phyloP scores from a whole-genome alignment of 2,113 vertebrate species.

The Bujurquina vittata region DNA sequence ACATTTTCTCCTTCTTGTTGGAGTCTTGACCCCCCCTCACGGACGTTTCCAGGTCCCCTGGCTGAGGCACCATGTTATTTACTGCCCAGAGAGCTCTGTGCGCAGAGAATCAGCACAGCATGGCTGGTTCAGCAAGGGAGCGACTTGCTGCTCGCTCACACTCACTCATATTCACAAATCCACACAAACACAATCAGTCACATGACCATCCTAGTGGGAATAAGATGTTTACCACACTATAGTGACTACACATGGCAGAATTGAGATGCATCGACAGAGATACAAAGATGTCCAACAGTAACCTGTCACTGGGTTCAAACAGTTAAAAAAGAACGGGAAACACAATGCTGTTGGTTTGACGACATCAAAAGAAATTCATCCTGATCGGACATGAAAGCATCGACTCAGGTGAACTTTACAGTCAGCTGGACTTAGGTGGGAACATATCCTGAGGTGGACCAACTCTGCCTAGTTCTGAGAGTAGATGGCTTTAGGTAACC shows the following conservation, averaged over 20 bases:
- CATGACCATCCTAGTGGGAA: conserved; percentile 58
- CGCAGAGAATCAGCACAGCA: conserved; percentile 53
- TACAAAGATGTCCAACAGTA: conserved; percentile 17
- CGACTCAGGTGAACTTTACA: conserved; percentile 57
- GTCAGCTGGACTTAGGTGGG: conserved; percentile 39
- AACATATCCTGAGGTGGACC: conserved; percentile 48
- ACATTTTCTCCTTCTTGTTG: conserved; percentile 48
- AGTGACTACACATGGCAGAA: conserved; percentile 39
- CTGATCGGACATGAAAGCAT: conserved; percentile 51
- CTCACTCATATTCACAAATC: neutral
- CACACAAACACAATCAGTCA: conserved; percentile 30
- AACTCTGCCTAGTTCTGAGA: conserved; percentile 25
- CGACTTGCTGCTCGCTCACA: conserved; percentile 50
- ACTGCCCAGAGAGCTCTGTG: conserved; percentile 65
- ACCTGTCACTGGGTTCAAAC: conserved; percentile 21
- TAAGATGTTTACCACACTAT: conserved; percentile 58
- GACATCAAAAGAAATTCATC: conserved; percentile 23
- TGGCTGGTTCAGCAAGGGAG: conserved; percentile 58
- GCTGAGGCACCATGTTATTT: conserved; percentile 63
- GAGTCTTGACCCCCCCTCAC: conserved; percentile 49
- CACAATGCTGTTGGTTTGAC: conserved; percentile 18
- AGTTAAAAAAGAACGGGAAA: neutral
- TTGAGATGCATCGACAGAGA: conserved; percentile 14
- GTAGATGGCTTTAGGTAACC: conserved; percentile 5
- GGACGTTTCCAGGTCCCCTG: conserved; percentile 38